Percentiles rank a stretch among this genome's conserved stretches.
These are phyloP conservation scores for Diabrotica balteata DNA, from an alignment of 2,888 invertebrate genomes.

Conservation along the genomic window DNA sequence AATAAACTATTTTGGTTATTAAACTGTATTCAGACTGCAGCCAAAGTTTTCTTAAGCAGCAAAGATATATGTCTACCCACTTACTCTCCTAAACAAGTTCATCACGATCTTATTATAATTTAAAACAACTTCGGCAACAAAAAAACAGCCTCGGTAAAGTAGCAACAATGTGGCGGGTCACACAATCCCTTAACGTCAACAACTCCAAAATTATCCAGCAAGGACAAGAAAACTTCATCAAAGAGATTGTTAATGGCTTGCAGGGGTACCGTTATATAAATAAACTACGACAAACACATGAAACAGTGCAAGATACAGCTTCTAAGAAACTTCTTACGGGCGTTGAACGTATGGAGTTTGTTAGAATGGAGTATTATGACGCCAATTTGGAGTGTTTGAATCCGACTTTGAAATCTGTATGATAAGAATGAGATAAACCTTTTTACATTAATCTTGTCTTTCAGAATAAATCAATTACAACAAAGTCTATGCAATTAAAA, in stretches of 20 bases:
- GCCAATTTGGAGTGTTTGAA: neutral
- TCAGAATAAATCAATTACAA: no score
- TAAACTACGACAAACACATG: conserved; percentile 18
- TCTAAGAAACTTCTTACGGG: conserved; percentile 12
- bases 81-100: no score
- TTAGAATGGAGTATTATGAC: neutral
- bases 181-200: neutral
- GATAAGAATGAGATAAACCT: conserved; percentile 5
- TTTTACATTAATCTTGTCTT: neutral
- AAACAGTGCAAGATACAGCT: conserved; percentile 4
- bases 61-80: no score
- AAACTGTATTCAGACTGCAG: no score
- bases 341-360: neutral
- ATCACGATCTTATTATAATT: no score
- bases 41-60: no score
- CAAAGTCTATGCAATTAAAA: no score
- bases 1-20: no score
- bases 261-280: conserved; percentile 21
- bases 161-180: no score
- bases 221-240: conserved; percentile 27
- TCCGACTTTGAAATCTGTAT: conserved; percentile 2
- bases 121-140: no score
- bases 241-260: conserved; percentile 27
- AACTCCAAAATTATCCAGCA: conserved; percentile 14
- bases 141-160: no score